Evolutionary conservation across 2,113 vertebrate genomes (phyloP).

Genomic region (Platycercus adscitus): DNA sequence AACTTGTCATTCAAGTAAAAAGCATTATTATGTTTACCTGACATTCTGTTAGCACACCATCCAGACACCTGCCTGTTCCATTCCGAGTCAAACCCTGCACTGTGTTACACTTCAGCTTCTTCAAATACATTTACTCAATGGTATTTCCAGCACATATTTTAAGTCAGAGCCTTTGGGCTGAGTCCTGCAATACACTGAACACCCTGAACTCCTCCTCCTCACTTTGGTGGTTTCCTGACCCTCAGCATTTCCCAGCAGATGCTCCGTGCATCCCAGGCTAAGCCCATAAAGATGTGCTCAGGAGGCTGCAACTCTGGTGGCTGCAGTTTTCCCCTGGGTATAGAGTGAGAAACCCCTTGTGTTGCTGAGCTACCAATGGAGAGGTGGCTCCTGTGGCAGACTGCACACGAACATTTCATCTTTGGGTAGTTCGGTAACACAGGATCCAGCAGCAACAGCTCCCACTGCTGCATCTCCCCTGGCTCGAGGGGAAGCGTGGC

Average conservation of each 20-base stretch:
- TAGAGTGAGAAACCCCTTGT: background rate
- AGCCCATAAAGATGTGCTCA: background rate
- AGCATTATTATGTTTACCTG: background rate
- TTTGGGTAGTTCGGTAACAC: background rate
- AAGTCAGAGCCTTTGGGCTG: background rate
- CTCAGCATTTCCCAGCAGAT: background rate
- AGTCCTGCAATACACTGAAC: background rate
- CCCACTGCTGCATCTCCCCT: background rate
- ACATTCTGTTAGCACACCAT: accelerated
- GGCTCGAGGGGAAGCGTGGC: accelerated
- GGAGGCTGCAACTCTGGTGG: background rate
- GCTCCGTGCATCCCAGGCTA: background rate
- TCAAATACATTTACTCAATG: accelerated
- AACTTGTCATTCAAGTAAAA: background rate
- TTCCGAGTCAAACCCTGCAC: background rate
- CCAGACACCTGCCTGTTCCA: accelerated
- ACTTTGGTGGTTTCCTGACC: background rate
- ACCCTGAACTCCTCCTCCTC: background rate
- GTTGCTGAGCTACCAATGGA: background rate
- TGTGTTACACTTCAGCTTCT: background rate
- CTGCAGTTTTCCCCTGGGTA: background rate
- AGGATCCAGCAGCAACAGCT: background rate
- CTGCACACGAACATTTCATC: background rate
- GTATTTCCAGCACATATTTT: background rate
- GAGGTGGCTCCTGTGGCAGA: background rate